Evolutionary conservation across 2,113 vertebrate species (phyloP).

Genomic region (Pimephales promelas): DNA sequence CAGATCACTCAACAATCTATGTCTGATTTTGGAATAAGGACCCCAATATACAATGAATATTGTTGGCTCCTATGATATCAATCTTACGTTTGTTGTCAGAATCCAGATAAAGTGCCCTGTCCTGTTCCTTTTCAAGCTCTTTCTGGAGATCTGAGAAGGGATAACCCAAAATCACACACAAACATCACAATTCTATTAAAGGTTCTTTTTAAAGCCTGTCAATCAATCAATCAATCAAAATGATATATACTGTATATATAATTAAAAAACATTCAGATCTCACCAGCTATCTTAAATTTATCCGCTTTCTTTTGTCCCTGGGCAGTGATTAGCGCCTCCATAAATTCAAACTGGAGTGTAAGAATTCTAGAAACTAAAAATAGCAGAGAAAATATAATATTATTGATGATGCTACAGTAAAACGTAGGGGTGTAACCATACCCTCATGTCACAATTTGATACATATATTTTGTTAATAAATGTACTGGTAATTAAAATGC

Average conservation of each 20-base stretch:
- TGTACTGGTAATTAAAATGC: no score
- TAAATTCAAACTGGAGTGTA: conserved; percentile 15
- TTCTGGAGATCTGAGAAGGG: conserved; percentile 11
- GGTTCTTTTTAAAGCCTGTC: not conserved
- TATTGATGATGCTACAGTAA: not conserved
- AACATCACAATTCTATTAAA: not conserved
- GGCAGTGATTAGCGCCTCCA: not conserved
- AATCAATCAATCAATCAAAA: not conserved
- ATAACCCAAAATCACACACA: not conserved
- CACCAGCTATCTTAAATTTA: not conserved
- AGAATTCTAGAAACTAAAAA: conserved; percentile 53
- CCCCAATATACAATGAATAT: not conserved
- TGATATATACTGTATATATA: not conserved
- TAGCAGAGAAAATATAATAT: conserved; percentile 15
- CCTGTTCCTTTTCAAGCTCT: conserved; percentile 17
- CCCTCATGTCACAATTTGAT: no score
- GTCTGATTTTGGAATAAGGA: not conserved
- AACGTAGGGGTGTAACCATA: no score
- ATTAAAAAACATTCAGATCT: not conserved
- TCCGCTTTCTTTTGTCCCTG: conserved; percentile 9
- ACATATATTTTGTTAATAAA: no score
- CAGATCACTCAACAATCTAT: not conserved
- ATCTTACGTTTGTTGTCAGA: not conserved
- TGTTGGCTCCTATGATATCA: not conserved
- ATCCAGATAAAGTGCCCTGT: not conserved